phyloP scores from a whole-genome alignment of 1,140 invertebrate species.

The Philaenus spumarius region DNA sequence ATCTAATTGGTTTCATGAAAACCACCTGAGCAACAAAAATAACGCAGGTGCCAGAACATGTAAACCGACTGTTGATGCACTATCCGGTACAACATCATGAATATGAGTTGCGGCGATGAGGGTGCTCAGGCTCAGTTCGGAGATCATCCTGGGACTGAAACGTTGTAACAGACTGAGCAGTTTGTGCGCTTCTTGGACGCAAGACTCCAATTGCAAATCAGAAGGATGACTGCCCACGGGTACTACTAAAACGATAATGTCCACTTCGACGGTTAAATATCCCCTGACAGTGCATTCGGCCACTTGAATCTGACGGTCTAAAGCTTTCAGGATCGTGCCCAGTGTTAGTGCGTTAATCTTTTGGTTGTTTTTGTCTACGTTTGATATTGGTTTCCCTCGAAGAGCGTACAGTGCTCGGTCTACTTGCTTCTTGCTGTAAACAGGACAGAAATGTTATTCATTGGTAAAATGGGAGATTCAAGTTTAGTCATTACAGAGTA shows the following conservation, averaged over 20 bases:
- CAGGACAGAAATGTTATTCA: too few species aligned
- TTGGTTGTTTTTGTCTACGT: slow-evolving; percentile 25
- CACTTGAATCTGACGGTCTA: slow-evolving; percentile 68
- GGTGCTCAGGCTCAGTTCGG: slow-evolving; percentile 64
- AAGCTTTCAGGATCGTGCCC: slow-evolving; percentile 55
- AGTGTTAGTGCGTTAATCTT: slow-evolving; percentile 52
- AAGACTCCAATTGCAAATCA: slow-evolving; percentile 68
- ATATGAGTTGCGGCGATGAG: slow-evolving; percentile 57
- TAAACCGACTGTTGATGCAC: not conserved
- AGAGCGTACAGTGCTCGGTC: slow-evolving; percentile 45
- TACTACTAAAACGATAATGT: slow-evolving; percentile 71
- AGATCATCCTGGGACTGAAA: slow-evolving; percentile 62
- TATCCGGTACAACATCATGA: slow-evolving; percentile 39
- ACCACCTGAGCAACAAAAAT: slow-evolving; percentile 16
- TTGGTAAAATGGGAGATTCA: too few species aligned
- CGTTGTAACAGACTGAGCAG: slow-evolving; percentile 66
- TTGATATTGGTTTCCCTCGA: slow-evolving; percentile 39
- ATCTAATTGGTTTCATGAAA: too few species aligned
- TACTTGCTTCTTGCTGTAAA: slow-evolving; percentile 40
- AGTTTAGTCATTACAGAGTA: too few species aligned
- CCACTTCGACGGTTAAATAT: slow-evolving; percentile 73
- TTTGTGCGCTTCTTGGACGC: slow-evolving; percentile 76
- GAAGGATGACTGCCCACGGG: slow-evolving; percentile 55
- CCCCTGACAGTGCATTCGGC: slow-evolving; percentile 74
- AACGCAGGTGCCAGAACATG: not conserved